Percentiles rank a stretch among this genome's conserved stretches.
Evolutionary conservation across 2,888 invertebrate genomes (phyloP).

Genomic region (Doris montereyensis): DNA sequence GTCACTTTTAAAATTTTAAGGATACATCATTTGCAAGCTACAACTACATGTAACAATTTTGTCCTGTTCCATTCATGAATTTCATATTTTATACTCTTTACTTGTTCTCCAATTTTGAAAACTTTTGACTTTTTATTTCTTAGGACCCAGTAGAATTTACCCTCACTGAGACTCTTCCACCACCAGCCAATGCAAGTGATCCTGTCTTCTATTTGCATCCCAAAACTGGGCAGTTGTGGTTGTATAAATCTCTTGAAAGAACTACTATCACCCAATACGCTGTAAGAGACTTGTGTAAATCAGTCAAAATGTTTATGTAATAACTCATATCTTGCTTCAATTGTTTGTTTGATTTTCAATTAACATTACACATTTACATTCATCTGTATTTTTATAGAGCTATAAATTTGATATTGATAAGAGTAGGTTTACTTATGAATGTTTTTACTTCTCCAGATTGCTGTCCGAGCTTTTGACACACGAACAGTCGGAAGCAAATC

Average conservation of each 20-base stretch:
- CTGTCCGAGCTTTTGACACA: slow-evolving; percentile 50
- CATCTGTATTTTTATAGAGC: no score
- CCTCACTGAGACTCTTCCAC: not conserved
- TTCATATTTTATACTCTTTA: no score
- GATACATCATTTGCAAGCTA: not conserved
- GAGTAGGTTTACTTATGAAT: no score
- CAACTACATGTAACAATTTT: no score
- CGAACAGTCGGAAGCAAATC: slow-evolving; percentile 35
- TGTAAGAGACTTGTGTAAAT: no score
- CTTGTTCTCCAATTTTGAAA: no score
- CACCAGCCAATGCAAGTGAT: slow-evolving; percentile 13
- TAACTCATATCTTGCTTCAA: no score
- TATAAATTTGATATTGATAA: no score
- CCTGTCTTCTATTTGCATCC: slow-evolving; percentile 86
- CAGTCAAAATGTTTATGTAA: no score
- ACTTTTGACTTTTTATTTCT: not conserved
- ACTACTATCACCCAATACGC: slow-evolving; percentile 37
- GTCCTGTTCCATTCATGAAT: no score
- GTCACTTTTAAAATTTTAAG: not conserved
- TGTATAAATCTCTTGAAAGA: slow-evolving; percentile 47
- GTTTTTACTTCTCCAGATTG: slow-evolving; percentile 46
- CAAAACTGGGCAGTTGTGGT: slow-evolving; percentile 85
- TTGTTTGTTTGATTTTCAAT: no score
- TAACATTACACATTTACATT: no score
- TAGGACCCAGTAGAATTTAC: slow-evolving; percentile 37